Evolutionary conservation across 1,140 invertebrate genomes (phyloP).

Genomic region (Lordiphosa stackelbergi): DNA sequence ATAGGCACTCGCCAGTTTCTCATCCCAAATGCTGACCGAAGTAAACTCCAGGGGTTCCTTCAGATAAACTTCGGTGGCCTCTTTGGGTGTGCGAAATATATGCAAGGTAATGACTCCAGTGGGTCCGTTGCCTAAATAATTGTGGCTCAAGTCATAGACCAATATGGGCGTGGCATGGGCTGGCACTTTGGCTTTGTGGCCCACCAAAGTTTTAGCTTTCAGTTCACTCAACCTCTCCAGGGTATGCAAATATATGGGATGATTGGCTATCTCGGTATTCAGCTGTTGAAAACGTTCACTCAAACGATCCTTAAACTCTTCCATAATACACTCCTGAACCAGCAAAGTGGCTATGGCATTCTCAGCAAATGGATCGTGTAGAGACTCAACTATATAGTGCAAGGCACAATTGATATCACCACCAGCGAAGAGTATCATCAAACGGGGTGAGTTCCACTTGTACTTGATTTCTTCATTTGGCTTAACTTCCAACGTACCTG

Average conservation of each 20-base stretch:
- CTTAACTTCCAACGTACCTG: not conserved
- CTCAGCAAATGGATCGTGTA: conserved; percentile 47
- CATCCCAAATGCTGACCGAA: conserved; percentile 62
- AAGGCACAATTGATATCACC: conserved; percentile 58
- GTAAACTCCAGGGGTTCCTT: conserved; percentile 44
- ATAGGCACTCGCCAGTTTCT: conserved; percentile 59
- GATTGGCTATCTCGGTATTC: conserved; percentile 15
- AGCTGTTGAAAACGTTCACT: conserved; percentile 25
- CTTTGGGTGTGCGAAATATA: conserved; percentile 68
- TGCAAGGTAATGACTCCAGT: conserved; percentile 61
- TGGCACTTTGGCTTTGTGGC: conserved; percentile 28
- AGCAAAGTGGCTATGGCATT: conserved; percentile 47
- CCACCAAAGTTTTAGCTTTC: conserved; percentile 47
- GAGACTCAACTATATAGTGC: conserved; percentile 44
- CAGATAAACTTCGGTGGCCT: conserved; percentile 39
- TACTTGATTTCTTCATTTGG: conserved; percentile 8
- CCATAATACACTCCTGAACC: conserved; percentile 53
- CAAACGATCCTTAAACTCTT: conserved; percentile 33
- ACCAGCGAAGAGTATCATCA: conserved; percentile 58
- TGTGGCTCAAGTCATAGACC: conserved; percentile 56
- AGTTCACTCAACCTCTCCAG: conserved; percentile 30
- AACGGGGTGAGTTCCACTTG: conserved; percentile 29
- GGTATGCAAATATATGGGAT: conserved; percentile 33
- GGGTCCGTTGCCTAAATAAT: conserved; percentile 42
- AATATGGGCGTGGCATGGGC: conserved; percentile 32